phyloP scores from a whole-genome alignment of 2,113 vertebrate species.

The Chionodraco myersi region DNA sequence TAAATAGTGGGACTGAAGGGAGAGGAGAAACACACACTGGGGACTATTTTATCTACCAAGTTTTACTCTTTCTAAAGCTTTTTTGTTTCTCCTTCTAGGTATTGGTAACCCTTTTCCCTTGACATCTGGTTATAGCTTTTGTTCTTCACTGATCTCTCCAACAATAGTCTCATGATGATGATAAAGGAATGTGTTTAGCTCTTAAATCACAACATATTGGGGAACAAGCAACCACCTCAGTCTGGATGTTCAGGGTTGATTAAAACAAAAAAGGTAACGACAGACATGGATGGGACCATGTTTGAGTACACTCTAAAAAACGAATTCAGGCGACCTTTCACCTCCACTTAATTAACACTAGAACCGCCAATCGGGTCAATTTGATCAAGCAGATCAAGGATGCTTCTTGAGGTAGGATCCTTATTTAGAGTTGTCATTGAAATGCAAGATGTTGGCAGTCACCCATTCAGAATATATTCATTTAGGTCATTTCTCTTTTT shows the following conservation, averaged over 20 bases:
- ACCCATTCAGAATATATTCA: no score
- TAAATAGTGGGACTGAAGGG: slow-evolving; percentile 39
- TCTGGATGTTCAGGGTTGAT: neutral
- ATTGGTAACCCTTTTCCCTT: slow-evolving; percentile 17
- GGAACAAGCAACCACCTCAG: neutral
- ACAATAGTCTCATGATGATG: neutral
- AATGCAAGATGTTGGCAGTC: no score
- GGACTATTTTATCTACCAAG: slow-evolving; percentile 48
- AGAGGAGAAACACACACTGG: slow-evolving; percentile 17
- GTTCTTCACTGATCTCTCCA: slow-evolving; percentile 12
- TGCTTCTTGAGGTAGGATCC: no score
- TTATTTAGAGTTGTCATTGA: no score
- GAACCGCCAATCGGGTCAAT: no score
- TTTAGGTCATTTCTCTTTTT: no score
- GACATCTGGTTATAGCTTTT: slow-evolving; percentile 23
- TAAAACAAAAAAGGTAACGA: neutral
- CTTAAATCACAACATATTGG: slow-evolving; percentile 5
- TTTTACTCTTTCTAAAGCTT: slow-evolving; percentile 24
- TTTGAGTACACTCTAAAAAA: no score
- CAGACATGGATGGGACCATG: neutral
- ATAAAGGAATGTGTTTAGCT: neutral
- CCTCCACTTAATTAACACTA: no score
- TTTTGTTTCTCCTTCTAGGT: slow-evolving; percentile 23
- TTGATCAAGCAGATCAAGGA: no score
- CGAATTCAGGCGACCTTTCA: no score